Conservation (phyloP, 2,113 vertebrate species). For the Cyphomyrus discorhynchus region DNA sequence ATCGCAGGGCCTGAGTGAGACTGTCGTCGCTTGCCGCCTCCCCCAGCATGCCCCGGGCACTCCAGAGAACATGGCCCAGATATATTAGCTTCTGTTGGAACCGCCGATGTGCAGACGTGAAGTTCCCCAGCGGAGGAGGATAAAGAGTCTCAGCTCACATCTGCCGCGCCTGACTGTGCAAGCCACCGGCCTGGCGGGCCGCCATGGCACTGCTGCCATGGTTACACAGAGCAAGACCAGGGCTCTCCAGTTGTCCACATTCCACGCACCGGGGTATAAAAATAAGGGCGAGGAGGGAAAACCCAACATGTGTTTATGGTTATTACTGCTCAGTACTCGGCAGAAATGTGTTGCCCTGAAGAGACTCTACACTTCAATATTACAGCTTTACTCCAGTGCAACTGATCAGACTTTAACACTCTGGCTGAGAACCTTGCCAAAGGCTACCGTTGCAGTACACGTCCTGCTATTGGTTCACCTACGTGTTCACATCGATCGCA, state of each 20-base stretch:
- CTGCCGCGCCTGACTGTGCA: background rate
- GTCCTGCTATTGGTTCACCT: background rate
- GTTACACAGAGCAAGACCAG: background rate
- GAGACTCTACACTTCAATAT: background rate
- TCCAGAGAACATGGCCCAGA: background rate
- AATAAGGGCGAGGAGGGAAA: background rate
- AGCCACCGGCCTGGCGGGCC: background rate
- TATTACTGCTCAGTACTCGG: background rate
- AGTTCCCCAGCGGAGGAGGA: background rate
- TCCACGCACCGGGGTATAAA: background rate
- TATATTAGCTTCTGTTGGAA: background rate
- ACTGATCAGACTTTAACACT: background rate
- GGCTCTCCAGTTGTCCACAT: background rate
- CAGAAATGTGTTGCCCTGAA: background rate
- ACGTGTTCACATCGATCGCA: background rate
- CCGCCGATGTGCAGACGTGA: background rate
- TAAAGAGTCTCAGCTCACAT: constrained; percentile 5
- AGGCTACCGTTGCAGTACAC: background rate
- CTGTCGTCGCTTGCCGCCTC: background rate
- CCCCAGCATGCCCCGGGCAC: background rate
- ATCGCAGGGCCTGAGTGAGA: background rate
- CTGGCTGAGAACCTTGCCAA: background rate
- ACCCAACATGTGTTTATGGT: background rate
- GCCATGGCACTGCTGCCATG: constrained; percentile 12
- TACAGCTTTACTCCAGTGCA: background rate